Percentiles rank a stretch among this genome's conserved stretches.
phyloP scores from a whole-genome alignment of 53 echinoderm and acorn worm species.

The Arbacia lixula region DNA sequence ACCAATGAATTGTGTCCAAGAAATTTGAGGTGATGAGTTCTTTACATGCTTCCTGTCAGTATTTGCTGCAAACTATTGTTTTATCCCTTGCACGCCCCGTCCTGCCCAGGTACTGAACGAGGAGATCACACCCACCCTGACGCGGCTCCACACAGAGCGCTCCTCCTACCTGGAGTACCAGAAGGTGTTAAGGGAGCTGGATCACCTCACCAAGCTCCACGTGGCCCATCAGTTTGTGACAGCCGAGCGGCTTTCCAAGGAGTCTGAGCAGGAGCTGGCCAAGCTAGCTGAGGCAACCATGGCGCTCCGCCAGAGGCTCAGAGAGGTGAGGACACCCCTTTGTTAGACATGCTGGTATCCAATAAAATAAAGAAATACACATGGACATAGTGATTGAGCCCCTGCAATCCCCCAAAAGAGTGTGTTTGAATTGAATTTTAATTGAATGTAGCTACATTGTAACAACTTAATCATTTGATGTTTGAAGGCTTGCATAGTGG shows the following conservation, averaged over 20 bases:
- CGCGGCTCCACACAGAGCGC: slow-evolving; percentile 92
- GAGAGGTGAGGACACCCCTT: slow-evolving; percentile 77
- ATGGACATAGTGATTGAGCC: too few relatives aligned
- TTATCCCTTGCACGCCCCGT: neutral
- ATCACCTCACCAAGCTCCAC: slow-evolving; percentile 89
- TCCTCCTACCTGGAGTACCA: slow-evolving; percentile 97
- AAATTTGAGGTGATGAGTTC: too few relatives aligned
- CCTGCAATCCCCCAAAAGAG: too few relatives aligned
- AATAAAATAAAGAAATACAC: too few relatives aligned
- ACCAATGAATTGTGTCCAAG: too few relatives aligned
- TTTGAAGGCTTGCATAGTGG: too few relatives aligned
- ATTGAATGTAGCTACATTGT: too few relatives aligned
- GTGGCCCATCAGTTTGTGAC: slow-evolving; percentile 95
- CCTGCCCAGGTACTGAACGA: slow-evolving; percentile 79
- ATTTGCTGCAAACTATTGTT: too few relatives aligned
- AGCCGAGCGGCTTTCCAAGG: slow-evolving; percentile 86
- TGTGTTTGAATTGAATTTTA: too few relatives aligned
- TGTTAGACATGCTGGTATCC: too few relatives aligned
- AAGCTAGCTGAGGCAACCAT: slow-evolving; percentile 81
- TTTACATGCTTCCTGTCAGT: too few relatives aligned
- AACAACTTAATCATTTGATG: too few relatives aligned
- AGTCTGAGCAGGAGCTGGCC: slow-evolving; percentile 85
- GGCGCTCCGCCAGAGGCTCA: slow-evolving; percentile 72
- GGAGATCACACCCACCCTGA: slow-evolving; percentile 97
- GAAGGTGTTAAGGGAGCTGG: slow-evolving; percentile 95